These are phyloP conservation scores for Macrophya alboannulata DNA, from an alignment of 2,888 invertebrate species.

Conservation along the genomic window DNA sequence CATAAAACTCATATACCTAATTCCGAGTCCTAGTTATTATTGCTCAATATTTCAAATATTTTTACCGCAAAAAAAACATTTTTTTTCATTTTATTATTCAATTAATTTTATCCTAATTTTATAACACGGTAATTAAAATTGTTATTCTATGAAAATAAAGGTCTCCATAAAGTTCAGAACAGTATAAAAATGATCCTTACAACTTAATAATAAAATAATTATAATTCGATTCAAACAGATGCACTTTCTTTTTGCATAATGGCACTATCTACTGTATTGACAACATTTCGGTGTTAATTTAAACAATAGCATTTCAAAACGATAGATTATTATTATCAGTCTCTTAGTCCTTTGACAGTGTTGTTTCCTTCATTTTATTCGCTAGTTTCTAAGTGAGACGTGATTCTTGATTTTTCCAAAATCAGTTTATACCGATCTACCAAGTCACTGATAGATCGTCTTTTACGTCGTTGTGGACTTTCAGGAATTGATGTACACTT, in stretches of 20 bases:
- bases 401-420: constrained; percentile 57
- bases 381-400: constrained; percentile 46
- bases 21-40: not conserved
- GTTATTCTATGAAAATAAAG: not conserved
- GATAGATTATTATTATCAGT: not conserved
- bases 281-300: constrained; percentile 7
- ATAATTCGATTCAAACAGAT: not conserved
- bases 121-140: not conserved
- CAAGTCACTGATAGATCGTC: constrained; percentile 75
- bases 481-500: constrained; percentile 2
- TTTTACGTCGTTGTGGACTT: constrained; percentile 58
- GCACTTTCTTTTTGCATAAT: constrained; percentile 8
- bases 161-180: no score
- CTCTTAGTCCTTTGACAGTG: not conserved
- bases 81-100: not conserved
- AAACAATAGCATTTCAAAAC: not conserved
- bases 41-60: not conserved
- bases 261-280: constrained; percentile 43
- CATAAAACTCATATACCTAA: not conserved
- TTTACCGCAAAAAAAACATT: not conserved
- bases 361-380: constrained; percentile 21
- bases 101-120: not conserved
- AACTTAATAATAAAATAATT: not conserved
- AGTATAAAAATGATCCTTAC: not conserved
- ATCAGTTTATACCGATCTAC: constrained; percentile 74